Conservation (phyloP, 2,113 vertebrate genomes). For the Nyctereutes procyonoides region DNA sequence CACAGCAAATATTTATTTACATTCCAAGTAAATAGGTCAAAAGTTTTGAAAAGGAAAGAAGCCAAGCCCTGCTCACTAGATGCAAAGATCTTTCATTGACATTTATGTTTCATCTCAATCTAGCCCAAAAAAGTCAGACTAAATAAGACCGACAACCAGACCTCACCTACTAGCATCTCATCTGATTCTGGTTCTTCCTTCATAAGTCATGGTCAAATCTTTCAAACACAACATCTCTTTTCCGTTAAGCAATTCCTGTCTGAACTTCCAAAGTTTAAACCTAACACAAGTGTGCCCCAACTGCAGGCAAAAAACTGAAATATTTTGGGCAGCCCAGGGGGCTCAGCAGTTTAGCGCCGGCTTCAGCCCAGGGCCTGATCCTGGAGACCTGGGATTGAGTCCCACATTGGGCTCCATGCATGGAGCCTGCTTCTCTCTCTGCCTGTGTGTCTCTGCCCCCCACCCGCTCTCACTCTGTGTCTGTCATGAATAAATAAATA, state of each 20-base stretch:
- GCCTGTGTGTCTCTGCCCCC: no score
- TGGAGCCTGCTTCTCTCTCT: no score
- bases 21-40: not conserved
- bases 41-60: not conserved
- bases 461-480: no score
- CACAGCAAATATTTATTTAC: not conserved
- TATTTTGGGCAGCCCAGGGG: not conserved
- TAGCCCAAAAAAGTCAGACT: not conserved
- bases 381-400: no score
- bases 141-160: not conserved
- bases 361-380: no score
- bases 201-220: not conserved
- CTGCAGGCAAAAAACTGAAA: not conserved
- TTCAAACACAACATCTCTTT: not conserved
- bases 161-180: not conserved
- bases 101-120: not conserved
- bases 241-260: not conserved
- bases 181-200: not conserved
- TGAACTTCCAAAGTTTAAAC: slow-evolving; percentile 15
- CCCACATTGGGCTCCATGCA: no score
- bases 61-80: not conserved
- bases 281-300: not conserved
- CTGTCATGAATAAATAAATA: no score
- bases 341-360: no score
- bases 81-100: not conserved